A percentile compares a stretch with the other conserved stretches of the same genome.
These are phyloP conservation scores for Mormyrus proboscirostris DNA, from an alignment of 2,797 vertebrate species.

Conservation along the genomic window DNA sequence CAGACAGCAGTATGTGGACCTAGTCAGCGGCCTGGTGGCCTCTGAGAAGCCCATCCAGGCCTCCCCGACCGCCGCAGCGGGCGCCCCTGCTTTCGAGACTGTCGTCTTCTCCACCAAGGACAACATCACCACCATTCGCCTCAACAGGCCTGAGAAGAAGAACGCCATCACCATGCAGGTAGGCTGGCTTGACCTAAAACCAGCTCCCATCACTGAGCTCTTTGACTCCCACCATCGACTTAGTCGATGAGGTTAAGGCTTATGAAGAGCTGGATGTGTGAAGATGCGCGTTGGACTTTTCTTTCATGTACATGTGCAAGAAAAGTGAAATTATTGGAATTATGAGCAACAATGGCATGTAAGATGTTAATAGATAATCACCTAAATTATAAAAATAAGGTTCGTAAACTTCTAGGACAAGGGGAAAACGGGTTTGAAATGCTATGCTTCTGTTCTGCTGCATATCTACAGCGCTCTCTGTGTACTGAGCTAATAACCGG, in stretches of 20 bases:
- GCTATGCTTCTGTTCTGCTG: no score
- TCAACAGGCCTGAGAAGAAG: constrained; percentile 83
- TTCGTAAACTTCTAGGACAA: not conserved
- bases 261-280: not conserved
- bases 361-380: not conserved
- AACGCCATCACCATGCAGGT: constrained; percentile 81
- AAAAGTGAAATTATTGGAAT: not conserved
- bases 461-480: no score
- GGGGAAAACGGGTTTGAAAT: not conserved
- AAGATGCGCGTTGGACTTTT: not conserved
- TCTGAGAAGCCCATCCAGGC: constrained; percentile 50
- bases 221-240: not conserved
- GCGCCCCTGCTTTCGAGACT: constrained; percentile 49
- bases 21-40: constrained; percentile 66
- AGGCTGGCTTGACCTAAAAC: not conserved
- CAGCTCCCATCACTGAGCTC: not conserved
- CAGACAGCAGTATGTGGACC: constrained; percentile 73
- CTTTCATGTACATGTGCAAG: not conserved
- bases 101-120: constrained; percentile 69
- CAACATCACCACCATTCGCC: constrained; percentile 76
- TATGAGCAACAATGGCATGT: not conserved
- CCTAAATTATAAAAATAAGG: not conserved
- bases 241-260: not conserved
- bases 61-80: constrained; percentile 37
- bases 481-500: no score